Conservation (phyloP, 1,140 invertebrate species). For the Aplysia californica region DNA sequence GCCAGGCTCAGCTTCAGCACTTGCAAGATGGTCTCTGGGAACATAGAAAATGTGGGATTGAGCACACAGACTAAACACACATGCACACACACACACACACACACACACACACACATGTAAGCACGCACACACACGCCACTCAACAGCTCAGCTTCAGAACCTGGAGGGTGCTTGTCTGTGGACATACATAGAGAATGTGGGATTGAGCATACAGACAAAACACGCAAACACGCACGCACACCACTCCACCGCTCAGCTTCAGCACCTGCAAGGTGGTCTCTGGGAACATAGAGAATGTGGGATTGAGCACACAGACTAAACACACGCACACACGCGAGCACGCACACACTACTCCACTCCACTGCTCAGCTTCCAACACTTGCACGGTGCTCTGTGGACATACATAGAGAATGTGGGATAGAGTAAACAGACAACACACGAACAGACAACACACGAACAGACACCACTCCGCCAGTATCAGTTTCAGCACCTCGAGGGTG, state of each 20-base stretch:
- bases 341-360: too few species aligned
- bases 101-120: too few species aligned
- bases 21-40: slow-evolving; percentile 87
- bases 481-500: slow-evolving; percentile 87
- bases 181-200: neutral
- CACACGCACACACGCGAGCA: too few species aligned
- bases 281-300: slow-evolving; percentile 50
- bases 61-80: slow-evolving; percentile 2
- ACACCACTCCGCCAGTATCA: slow-evolving; percentile 96
- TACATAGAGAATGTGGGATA: too few species aligned
- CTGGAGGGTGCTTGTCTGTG: slow-evolving; percentile 87
- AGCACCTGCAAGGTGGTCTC: slow-evolving; percentile 93
- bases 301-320: neutral
- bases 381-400: too few species aligned
- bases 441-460: slow-evolving; percentile 95
- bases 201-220: neutral
- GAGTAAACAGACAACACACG: too few species aligned
- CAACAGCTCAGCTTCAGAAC: too few species aligned
- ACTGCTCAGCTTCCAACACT: too few species aligned
- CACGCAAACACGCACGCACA: too few species aligned
- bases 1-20: slow-evolving; percentile 92
- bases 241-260: slow-evolving; percentile 87
- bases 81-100: too few species aligned
- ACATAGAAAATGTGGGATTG: neutral
- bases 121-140: too few species aligned